These are phyloP conservation scores for Drosophila watanabei DNA, from an alignment of 1,140 invertebrate species.

Conservation along the genomic window DNA sequence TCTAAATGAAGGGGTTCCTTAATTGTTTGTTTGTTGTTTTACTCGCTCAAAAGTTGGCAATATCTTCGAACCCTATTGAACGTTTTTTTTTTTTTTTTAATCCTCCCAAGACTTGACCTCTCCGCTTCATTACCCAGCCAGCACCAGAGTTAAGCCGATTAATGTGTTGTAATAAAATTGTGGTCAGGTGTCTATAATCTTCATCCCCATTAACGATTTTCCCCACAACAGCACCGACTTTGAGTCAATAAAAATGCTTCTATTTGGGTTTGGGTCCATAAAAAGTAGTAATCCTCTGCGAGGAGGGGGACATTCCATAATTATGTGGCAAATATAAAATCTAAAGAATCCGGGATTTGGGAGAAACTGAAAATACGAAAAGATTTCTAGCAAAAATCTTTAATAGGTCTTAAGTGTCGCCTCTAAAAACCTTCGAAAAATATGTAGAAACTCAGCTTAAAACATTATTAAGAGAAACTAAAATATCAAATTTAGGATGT, in stretches of 20 bases:
- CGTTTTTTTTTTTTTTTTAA: neutral
- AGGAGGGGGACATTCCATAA: constrained; percentile 19
- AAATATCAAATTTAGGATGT: neutral
- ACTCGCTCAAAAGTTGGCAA: constrained; percentile 13
- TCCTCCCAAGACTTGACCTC: constrained; percentile 15
- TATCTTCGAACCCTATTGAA: neutral
- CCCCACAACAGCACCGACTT: neutral
- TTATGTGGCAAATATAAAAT: constrained; percentile 20
- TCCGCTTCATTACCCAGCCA: neutral
- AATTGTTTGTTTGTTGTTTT: constrained; percentile 2
- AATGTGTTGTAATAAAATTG: constrained; percentile 40
- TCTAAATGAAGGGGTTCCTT: constrained; percentile 1
- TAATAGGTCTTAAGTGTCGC: constrained; percentile 2
- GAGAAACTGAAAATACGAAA: neutral
- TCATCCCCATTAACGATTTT: constrained; percentile 35
- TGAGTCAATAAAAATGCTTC: constrained; percentile 35
- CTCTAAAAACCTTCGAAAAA: neutral
- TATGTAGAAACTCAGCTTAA: neutral
- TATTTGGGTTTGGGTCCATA: constrained; percentile 14
- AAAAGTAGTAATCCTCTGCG: constrained; percentile 24
- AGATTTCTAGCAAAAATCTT: neutral
- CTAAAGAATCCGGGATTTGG: neutral
- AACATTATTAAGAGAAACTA: neutral
- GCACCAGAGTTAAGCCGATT: constrained; percentile 37
- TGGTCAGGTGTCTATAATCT: constrained; percentile 44